Percentiles rank a stretch among this genome's conserved stretches.
Conservation (phyloP, 1,140 invertebrate genomes). For the Wiebesia pumilae region DNA sequence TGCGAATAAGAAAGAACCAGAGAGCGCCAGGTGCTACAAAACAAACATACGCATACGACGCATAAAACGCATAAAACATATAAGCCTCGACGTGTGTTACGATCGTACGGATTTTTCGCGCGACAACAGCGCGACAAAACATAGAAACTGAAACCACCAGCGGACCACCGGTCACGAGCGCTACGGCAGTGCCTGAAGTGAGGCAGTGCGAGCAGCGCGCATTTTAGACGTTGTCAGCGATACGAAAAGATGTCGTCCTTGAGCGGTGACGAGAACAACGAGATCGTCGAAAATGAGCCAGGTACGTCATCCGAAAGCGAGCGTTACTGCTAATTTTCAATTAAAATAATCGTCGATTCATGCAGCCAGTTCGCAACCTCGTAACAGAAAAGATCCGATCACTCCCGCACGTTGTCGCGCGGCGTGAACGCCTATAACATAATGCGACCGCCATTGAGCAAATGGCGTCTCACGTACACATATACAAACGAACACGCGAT, state of each 20-base stretch:
- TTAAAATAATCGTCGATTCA: neutral
- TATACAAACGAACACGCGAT: constrained; percentile 31
- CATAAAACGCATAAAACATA: too few relatives aligned
- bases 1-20: neutral
- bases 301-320: constrained; percentile 54
- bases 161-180: neutral
- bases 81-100: too few relatives aligned
- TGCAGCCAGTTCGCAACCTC: neutral
- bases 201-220: neutral
- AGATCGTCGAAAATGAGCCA: constrained; percentile 63
- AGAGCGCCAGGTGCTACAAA: neutral
- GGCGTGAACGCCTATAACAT: constrained; percentile 34
- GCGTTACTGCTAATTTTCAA: neutral
- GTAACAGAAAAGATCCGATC: neutral
- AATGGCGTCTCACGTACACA: constrained; percentile 59
- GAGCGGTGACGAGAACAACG: constrained; percentile 67
- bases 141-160: constrained; percentile 12
- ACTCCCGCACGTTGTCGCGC: constrained; percentile 11
- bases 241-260: constrained; percentile 66
- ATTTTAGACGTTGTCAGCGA: constrained; percentile 34
- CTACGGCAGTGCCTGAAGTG: constrained; percentile 25
- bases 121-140: constrained; percentile 24
- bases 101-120: neutral
- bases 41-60: neutral
- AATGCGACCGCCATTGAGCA: constrained; percentile 61